Conservation (phyloP, 2,113 vertebrate genomes). For the Cynocephalus volans region DNA sequence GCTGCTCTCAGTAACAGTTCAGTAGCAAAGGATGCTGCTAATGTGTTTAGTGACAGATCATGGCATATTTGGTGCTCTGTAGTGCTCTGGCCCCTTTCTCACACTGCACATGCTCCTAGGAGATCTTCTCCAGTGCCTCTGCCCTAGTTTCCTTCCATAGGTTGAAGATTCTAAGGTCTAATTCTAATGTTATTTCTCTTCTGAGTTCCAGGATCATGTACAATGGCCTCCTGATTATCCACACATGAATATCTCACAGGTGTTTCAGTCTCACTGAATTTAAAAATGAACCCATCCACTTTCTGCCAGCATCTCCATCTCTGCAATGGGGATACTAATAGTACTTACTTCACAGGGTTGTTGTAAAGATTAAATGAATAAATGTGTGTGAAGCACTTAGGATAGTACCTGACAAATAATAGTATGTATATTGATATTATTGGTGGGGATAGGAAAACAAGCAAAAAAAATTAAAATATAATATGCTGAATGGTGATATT, state of each 20-base stretch:
- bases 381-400: neutral
- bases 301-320: neutral
- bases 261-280: neutral
- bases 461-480: conserved; percentile 14
- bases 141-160: neutral
- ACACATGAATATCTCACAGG: neutral
- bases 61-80: neutral
- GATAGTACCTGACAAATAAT: neutral
- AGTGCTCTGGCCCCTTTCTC: neutral
- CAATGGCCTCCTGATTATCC: neutral
- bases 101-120: neutral
- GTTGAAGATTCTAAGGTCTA: neutral
- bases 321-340: neutral
- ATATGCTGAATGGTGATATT: neutral
- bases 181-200: neutral
- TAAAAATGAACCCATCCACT: neutral
- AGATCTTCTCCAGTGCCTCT: neutral
- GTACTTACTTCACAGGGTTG: neutral
- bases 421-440: neutral
- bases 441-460: neutral
- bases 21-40: neutral
- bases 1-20: neutral
- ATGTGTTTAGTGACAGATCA: neutral
- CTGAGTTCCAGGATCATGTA: neutral
- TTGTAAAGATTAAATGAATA: neutral